Conservation (phyloP, 2,888 invertebrate genomes). For the Reticulitermes lucifugus region DNA sequence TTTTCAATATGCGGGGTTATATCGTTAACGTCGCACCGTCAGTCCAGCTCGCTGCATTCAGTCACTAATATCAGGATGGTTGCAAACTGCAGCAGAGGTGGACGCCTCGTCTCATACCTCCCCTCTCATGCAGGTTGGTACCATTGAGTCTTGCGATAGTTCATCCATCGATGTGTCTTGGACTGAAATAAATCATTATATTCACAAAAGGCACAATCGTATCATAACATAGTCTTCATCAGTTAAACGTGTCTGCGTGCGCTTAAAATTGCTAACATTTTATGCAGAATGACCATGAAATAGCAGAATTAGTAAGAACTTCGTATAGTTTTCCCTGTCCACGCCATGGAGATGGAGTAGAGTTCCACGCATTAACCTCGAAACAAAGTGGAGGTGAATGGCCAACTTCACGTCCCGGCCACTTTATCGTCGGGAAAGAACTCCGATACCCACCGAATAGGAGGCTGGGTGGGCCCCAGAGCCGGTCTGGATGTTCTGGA, state of each 20-base stretch:
- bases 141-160: constrained; percentile 86
- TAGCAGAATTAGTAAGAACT: too few relatives aligned
- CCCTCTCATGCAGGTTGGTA: constrained; percentile 64
- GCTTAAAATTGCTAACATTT: background rate
- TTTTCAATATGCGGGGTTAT: background rate
- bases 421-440: too few relatives aligned
- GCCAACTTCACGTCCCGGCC: too few relatives aligned
- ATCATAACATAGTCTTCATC: too few relatives aligned
- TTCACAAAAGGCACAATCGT: background rate
- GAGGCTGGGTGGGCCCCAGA: too few relatives aligned
- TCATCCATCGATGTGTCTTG: constrained; percentile 87
- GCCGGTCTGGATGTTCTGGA: too few relatives aligned
- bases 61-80: constrained; percentile 19
- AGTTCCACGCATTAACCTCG: too few relatives aligned
- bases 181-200: constrained; percentile 56
- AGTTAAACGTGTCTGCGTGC: background rate
- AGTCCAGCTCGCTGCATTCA: background rate
- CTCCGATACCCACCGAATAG: too few relatives aligned
- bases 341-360: too few relatives aligned
- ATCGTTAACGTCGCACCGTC: background rate
- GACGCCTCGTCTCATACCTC: constrained; percentile 54
- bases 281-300: background rate
- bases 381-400: too few relatives aligned
- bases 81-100: background rate
- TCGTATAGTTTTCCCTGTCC: too few relatives aligned